Conservation (phyloP, 2,797 vertebrate genomes). For the Brachymystax lenok region DNA sequence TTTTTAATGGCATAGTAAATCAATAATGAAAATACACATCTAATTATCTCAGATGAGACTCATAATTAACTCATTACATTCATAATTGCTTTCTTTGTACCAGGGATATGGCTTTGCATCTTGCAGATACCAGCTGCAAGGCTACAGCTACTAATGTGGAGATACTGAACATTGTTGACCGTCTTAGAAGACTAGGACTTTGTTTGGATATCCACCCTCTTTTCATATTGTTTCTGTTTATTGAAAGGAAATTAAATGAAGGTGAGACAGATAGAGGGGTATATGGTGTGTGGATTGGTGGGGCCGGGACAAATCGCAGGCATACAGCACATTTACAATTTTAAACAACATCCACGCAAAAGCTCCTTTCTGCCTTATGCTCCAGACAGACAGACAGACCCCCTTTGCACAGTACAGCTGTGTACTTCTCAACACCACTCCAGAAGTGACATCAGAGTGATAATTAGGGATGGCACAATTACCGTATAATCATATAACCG, state of each 20-base stretch:
- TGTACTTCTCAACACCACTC: neutral
- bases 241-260: neutral
- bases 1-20: neutral
- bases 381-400: neutral
- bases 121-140: neutral
- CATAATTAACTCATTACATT: neutral
- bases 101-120: neutral
- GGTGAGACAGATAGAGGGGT: neutral
- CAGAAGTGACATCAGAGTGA: neutral
- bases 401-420: neutral
- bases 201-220: neutral
- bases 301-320: neutral
- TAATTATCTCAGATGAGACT: conserved; percentile 1
- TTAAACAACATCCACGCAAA: neutral
- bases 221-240: neutral
- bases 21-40: neutral
- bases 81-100: neutral
- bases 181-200: neutral
- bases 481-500: neutral
- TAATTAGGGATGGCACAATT: neutral
- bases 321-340: neutral
- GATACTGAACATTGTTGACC: neutral
- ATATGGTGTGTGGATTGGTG: neutral
- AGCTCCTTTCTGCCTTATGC: neutral
- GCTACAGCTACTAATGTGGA: neutral